Percentiles rank a stretch among this genome's conserved stretches.
Evolutionary conservation across 2,797 vertebrate species (phyloP).

Genomic region (Rhinella marina): DNA sequence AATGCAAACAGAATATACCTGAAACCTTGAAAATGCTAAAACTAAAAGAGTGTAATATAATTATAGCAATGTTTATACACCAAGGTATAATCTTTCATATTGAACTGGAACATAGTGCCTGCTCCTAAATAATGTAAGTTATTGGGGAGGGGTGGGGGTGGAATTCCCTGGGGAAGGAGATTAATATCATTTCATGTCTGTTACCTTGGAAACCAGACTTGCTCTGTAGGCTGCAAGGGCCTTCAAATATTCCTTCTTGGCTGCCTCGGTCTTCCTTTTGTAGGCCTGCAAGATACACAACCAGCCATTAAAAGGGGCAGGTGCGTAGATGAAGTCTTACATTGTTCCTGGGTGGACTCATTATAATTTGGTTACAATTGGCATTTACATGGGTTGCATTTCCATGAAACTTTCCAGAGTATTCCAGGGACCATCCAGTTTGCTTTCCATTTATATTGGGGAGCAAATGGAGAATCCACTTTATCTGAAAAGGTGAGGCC

Average conservation of each 20-base stretch:
- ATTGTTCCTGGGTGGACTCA: not conserved
- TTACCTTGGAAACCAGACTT: slow-evolving; percentile 99
- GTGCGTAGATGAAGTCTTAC: too few relatives aligned
- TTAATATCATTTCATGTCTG: slow-evolving; percentile 30
- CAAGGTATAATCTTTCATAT: slow-evolving; percentile 22
- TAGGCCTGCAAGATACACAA: slow-evolving; percentile 85
- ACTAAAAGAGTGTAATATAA: not conserved
- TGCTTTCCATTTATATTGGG: not conserved
- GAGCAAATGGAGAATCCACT: not conserved
- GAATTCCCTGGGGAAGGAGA: not conserved
- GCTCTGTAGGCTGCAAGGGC: slow-evolving; percentile 97
- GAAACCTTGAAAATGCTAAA: not conserved
- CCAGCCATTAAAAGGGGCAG: not conserved
- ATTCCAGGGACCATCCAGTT: not conserved
- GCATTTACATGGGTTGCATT: not conserved
- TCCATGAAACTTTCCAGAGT: not conserved
- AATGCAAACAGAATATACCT: not conserved
- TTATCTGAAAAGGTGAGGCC: not conserved
- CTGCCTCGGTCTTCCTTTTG: slow-evolving; percentile 98
- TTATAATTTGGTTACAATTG: not conserved
- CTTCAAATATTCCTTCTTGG: slow-evolving; percentile 99
- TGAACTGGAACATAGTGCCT: not conserved
- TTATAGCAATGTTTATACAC: not conserved
- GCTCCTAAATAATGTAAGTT: slow-evolving; percentile 23
- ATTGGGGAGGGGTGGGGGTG: not conserved